Evolutionary conservation across 2,113 vertebrate genomes (phyloP), one percentile per base, ranked within the genome.

Genomic region (Chiloscyllium plagiosum): DNA sequence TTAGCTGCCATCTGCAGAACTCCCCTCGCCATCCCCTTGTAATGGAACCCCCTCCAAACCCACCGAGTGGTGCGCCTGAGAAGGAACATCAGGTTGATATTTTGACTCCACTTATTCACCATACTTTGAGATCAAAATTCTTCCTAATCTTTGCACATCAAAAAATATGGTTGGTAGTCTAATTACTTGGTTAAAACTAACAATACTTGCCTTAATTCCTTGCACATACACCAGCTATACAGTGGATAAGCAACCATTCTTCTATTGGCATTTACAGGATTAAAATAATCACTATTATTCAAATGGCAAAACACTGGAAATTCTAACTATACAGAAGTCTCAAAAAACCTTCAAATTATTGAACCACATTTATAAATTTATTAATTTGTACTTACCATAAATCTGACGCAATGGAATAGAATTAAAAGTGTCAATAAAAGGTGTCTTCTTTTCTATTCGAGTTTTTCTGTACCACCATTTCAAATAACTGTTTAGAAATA

Each of bases 1-100:
- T 99, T 70, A 99, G 98, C 96, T 99, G 99, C 99, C 99, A 99
- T 96, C 98, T 98, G 96, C 99, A 99, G 97, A 99, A 99, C 96
- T 99, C 99, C 0, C 99, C 99, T 96, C 97, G 97, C 99, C 99
- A 99, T 37, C 99, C 98, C 94, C 99, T 98, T 0, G 99, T 99
- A 96, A 99, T 99, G 96, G 98, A 99, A 42, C 99, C 99, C 97
- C 99, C 99, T 0, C 99, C 99, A 0, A 99, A 98, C 0, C 99
- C 99, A 0, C 99, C 99, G 4, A 99, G 97, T 0, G 99, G 99
- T 95, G 98, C 99, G 1, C 99, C 99, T 99, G 97, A 20, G 96
- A 66, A 97, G 76, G 97, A 19, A 96, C 26, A 22, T 29, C 68
- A 29, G 42, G 4, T 72, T 83, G 61, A 8, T 50, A 87, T 87